phyloP scores from a whole-genome alignment of 2,888 invertebrate genomes.

The Hololepta plana region DNA sequence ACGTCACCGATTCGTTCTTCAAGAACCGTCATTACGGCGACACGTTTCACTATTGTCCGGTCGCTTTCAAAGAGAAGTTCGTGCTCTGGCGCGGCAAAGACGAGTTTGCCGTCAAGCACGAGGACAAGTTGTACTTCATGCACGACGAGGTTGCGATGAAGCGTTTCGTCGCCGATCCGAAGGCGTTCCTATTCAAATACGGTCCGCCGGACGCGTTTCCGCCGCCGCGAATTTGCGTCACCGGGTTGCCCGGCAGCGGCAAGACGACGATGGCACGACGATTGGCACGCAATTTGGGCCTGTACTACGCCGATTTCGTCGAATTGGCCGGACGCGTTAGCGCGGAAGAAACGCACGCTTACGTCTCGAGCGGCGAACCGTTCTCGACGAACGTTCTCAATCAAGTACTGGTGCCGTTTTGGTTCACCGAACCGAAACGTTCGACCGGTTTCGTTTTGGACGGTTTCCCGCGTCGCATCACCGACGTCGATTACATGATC shows the following conservation, averaged over 20 bases:
- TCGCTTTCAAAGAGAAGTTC: constrained; percentile 33
- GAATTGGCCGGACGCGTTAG: constrained; percentile 1
- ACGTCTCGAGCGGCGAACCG: constrained; percentile 31
- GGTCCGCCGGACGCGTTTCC: constrained; percentile 30
- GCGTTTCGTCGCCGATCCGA: constrained; percentile 31
- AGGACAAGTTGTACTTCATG: constrained; percentile 35
- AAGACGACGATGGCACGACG: constrained; percentile 31
- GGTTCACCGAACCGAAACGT: constrained; percentile 33
- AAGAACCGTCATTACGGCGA: constrained; percentile 32
- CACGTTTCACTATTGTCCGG: constrained; percentile 40
- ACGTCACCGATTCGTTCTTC: constrained; percentile 12
- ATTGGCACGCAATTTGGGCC: constrained; percentile 35
- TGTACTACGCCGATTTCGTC: constrained; percentile 32
- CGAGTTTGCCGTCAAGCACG: constrained; percentile 31
- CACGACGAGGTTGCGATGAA: constrained; percentile 30
- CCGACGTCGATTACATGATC: constrained; percentile 35
- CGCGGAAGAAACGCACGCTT: constrained; percentile 20
- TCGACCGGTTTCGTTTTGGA: constrained; percentile 37
- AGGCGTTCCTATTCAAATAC: constrained; percentile 27
- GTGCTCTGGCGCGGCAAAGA: constrained; percentile 43
- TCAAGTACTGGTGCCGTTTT: constrained; percentile 29
- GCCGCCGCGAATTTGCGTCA: constrained; percentile 35
- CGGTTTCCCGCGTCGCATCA: constrained; percentile 38
- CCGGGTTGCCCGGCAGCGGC: constrained; percentile 36
- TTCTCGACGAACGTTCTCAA: constrained; percentile 28